Conservation (phyloP, 2,113 vertebrate species). For the Etia nguti region DNA sequence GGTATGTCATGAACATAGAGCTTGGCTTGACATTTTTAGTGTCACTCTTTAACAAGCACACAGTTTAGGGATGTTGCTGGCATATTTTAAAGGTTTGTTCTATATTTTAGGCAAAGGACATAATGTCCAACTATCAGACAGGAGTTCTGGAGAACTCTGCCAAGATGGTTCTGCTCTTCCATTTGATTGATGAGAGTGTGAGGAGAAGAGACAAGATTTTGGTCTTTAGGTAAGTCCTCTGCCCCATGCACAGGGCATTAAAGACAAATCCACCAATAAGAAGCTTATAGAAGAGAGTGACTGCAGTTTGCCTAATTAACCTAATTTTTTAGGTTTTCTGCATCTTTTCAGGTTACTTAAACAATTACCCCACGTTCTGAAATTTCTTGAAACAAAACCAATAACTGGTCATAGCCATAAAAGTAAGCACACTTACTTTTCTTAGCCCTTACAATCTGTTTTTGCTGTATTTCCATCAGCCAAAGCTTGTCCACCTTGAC, state of each 20-base stretch:
- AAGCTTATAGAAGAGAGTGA: neutral
- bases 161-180: constrained; percentile 97
- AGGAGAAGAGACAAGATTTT: constrained; percentile 90
- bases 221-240: constrained; percentile 86
- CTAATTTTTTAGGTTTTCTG: neutral
- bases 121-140: constrained; percentile 85
- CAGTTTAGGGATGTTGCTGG: no score
- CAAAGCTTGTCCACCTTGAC: constrained; percentile 96
- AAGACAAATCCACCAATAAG: neutral
- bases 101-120: constrained; percentile 84
- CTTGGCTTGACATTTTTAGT: neutral
- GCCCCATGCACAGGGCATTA: neutral
- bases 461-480: constrained; percentile 65
- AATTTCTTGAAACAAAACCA: neutral
- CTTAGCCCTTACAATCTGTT: neutral
- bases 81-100: neutral
- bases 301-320: neutral
- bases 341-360: neutral
- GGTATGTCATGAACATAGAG: constrained; percentile 72
- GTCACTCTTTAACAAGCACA: neutral
- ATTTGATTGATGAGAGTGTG: constrained; percentile 93
- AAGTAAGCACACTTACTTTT: neutral
- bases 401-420: neutral
- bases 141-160: constrained; percentile 94
- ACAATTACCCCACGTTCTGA: neutral